Evolutionary conservation across 2,113 vertebrate genomes (phyloP), one percentile per base, ranked within the genome.

Genomic region (Natator depressus): DNA sequence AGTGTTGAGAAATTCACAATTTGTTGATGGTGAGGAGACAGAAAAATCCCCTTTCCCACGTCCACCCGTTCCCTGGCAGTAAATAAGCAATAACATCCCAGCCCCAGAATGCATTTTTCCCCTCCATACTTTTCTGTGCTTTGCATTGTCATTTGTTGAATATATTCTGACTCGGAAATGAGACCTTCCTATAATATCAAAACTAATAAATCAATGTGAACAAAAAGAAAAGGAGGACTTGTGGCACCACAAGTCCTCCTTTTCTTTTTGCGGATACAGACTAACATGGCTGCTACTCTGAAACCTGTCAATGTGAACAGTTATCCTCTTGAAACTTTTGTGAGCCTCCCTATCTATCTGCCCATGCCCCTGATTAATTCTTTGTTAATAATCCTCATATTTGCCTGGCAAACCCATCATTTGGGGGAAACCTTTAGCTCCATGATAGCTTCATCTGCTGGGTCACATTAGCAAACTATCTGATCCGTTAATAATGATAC

Each of bases 1-100:
- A 90, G 62, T 1, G 51, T 94, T 96, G 95, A 82, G 96, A 97
- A 97, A 95, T 87, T 46, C 76, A 65, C 29, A 42, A 1, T 53
- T 5, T 24, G n/a, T 82, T 65, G n/a, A 94, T 35, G 91, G 42
- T 95, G 95, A 95, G 93, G 93, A 91, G 84, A 82, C 82, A 82
- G 93, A 53, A 95, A 72, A 84, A 94, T 93, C 93, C 82, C 69
- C 59, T 96, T 69, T 88, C 80, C 82, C 54, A 42, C 72, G 13
- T 4, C 0, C 0, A 95, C 82, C 90, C 80, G 1, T 94, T 93
- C 92, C 93, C 95, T 82, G 91, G 81, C 89, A 55, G 0, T 1
- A 81, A 54, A 72, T 0, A 13, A 91, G 88, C 72, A 59, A 50
- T 88, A 80, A 72, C 76, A 93, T 96, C 81, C 89, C 83, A 65